These are phyloP conservation scores for Nanorana parkeri DNA, from an alignment of 2,113 vertebrate genomes.

Conservation along the genomic window DNA sequence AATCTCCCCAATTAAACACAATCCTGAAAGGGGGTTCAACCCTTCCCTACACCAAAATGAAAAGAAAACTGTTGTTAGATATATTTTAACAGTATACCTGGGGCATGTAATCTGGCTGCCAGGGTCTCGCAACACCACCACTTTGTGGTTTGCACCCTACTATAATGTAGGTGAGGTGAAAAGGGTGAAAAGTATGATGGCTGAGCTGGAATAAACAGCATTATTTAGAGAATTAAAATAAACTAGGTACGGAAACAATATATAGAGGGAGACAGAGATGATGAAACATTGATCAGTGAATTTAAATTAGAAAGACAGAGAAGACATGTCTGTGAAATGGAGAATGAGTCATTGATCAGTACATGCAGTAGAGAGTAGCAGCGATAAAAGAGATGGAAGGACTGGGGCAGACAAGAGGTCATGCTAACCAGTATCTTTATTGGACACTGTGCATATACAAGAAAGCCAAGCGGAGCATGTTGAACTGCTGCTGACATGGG, in stretches of 20 bases:
- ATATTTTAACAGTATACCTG: too few relatives aligned
- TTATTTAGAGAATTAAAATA: slow-evolving; percentile 17
- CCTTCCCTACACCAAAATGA: too few relatives aligned
- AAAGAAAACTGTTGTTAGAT: too few relatives aligned
- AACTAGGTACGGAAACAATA: background rate
- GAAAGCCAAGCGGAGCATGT: too few relatives aligned
- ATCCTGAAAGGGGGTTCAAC: too few relatives aligned
- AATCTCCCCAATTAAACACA: too few relatives aligned
- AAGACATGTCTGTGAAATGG: background rate
- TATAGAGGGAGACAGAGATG: background rate
- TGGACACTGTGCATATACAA: too few relatives aligned
- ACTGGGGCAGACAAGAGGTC: background rate
- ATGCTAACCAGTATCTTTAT: background rate
- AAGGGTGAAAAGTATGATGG: background rate
- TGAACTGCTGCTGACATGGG: too few relatives aligned
- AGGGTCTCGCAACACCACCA: too few relatives aligned
- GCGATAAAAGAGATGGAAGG: background rate
- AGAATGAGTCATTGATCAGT: slow-evolving; percentile 26
- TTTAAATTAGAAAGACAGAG: background rate
- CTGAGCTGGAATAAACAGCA: background rate
- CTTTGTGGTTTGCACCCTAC: too few relatives aligned
- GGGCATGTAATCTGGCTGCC: too few relatives aligned
- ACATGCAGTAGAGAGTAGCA: background rate
- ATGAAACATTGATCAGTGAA: slow-evolving; percentile 31
- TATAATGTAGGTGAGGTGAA: background rate